Evolutionary conservation across 2,797 vertebrate species (phyloP).

Genomic region (Oryzias dopingdopingensis): DNA sequence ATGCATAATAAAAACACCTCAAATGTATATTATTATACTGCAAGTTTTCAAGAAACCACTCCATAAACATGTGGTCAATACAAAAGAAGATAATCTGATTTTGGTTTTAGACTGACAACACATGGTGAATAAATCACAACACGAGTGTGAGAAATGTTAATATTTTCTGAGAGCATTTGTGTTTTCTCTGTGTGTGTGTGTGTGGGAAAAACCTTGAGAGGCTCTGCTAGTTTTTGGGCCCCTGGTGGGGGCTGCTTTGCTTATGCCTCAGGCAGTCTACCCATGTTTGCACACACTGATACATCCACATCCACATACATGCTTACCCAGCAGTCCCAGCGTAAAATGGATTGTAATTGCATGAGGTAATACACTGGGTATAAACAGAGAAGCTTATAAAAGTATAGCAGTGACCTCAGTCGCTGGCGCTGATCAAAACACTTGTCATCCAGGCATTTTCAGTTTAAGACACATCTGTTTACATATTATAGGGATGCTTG

Average conservation of each 20-base stretch:
- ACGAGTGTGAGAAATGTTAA: background rate
- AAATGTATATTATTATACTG: too few species aligned
- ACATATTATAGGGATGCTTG: constrained; percentile 58
- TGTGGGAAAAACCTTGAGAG: constrained; percentile 7
- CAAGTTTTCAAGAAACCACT: too few species aligned
- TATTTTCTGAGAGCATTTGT: background rate
- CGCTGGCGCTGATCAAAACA: constrained; percentile 58
- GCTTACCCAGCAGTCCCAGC: constrained; percentile 26
- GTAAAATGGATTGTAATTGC: constrained; percentile 40
- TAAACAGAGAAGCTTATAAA: constrained; percentile 46
- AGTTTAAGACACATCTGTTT: constrained; percentile 67
- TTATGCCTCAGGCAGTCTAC: constrained; percentile 20
- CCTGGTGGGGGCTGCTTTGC: constrained; percentile 15
- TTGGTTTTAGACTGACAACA: constrained; percentile 5
- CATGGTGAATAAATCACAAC: background rate
- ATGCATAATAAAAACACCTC: too few species aligned
- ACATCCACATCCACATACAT: constrained; percentile 15
- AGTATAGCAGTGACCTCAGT: constrained; percentile 56
- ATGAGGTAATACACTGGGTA: constrained; percentile 42
- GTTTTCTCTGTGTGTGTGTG: constrained; percentile 2
- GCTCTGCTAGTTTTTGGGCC: constrained; percentile 11
- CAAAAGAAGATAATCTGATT: too few species aligned
- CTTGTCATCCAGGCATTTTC: constrained; percentile 55
- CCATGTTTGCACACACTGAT: constrained; percentile 3
- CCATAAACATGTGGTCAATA: too few species aligned